A percentile compares a stretch with the other conserved stretches of the same genome.
Evolutionary conservation across 2,888 invertebrate species (phyloP).

Genomic region (Noctua fimbriata): DNA sequence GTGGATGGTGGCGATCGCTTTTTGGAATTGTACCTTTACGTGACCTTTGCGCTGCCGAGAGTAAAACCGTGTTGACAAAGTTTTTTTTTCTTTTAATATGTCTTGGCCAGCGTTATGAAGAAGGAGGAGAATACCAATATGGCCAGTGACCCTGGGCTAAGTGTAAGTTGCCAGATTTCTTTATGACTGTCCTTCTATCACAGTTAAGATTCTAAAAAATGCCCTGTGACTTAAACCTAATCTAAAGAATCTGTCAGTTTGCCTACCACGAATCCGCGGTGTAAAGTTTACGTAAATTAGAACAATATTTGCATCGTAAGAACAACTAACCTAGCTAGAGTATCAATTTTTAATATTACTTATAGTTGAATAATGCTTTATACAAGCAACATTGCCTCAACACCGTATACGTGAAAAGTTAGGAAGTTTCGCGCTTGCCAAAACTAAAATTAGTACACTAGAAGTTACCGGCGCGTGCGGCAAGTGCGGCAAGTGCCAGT

Average conservation of each 20-base stretch:
- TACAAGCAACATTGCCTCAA: neutral
- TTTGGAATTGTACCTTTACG: neutral
- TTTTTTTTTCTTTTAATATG: neutral
- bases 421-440: slow-evolving; percentile 24
- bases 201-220: neutral
- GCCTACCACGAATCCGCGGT: neutral
- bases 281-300: neutral
- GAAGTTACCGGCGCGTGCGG: slow-evolving; percentile 13
- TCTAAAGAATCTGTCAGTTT: neutral
- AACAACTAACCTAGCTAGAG: neutral
- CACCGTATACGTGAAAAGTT: neutral
- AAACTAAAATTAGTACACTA: slow-evolving; percentile 39
- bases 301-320: neutral
- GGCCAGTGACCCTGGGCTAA: neutral
- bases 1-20: neutral
- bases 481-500: slow-evolving; percentile 19
- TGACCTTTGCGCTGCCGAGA: neutral
- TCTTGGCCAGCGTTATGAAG: neutral
- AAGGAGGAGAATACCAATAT: neutral
- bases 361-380: neutral
- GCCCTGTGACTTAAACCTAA: neutral
- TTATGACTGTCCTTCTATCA: neutral
- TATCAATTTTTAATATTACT: neutral
- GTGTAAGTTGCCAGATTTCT: neutral
- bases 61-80: neutral